A percentile compares a stretch with the other conserved stretches of the same genome.
phyloP scores from a whole-genome alignment of 2,888 invertebrate species.

The Lasioglossum figueresi region DNA sequence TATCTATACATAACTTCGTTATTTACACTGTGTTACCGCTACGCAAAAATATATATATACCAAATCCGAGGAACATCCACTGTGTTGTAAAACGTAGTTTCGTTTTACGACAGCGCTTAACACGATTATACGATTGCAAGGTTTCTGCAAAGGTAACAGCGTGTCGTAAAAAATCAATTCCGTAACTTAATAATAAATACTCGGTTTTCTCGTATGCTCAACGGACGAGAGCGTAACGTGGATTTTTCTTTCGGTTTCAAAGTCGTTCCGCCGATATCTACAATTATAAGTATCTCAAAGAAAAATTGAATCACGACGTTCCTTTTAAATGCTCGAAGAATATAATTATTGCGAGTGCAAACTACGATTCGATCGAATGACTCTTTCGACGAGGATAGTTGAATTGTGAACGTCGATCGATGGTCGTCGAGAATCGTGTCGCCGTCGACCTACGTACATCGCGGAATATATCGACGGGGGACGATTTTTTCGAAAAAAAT shows the following conservation, averaged over 20 bases:
- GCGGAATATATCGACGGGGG: background rate
- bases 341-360: background rate
- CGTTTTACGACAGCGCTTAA: conserved; percentile 43
- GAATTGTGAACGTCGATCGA: background rate
- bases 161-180: conserved; percentile 51
- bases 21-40: background rate
- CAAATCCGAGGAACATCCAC: conserved; percentile 3
- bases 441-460: conserved; percentile 2
- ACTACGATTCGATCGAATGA: conserved; percentile 2
- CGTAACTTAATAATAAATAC: conserved; percentile 48
- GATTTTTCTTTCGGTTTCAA: background rate
- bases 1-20: background rate
- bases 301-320: background rate
- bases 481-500: conserved; percentile 15
- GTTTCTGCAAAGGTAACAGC: conserved; percentile 46
- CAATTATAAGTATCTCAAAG: background rate
- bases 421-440: background rate
- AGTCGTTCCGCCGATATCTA: background rate
- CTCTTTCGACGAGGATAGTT: background rate
- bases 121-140: conserved; percentile 50
- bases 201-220: background rate
- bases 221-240: background rate
- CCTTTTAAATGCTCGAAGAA: background rate
- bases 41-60: background rate
- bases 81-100: conserved; percentile 20